Evolutionary conservation across 2,113 vertebrate species (phyloP).

Genomic region (Gymnobelideus leadbeateri): DNA sequence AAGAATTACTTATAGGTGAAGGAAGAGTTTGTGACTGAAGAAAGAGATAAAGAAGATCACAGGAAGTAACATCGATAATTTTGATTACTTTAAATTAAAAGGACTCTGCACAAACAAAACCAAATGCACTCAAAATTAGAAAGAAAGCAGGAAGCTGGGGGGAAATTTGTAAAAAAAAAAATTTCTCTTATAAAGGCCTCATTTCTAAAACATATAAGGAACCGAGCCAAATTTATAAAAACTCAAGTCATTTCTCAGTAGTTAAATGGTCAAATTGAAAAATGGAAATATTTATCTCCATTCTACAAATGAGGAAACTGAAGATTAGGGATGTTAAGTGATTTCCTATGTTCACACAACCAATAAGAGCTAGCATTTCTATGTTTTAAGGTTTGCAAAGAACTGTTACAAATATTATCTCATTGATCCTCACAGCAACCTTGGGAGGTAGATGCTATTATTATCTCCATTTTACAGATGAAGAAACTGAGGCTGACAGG

Average conservation of each 20-base stretch:
- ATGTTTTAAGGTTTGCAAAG: neutral
- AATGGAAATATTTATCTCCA: no score
- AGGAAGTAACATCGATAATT: no score
- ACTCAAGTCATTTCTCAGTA: neutral
- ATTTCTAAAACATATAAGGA: neutral
- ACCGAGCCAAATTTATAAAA: neutral
- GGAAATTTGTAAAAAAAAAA: no score
- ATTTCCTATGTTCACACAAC: neutral
- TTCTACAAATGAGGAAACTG: neutral
- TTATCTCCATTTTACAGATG: neutral
- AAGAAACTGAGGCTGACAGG: neutral
- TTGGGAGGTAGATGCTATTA: neutral
- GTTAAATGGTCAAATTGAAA: neutral
- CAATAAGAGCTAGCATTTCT: neutral
- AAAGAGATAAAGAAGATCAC: no score
- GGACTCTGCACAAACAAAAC: no score
- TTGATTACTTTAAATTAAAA: no score
- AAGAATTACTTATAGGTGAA: neutral
- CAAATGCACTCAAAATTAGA: neutral
- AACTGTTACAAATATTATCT: neutral
- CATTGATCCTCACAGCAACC: neutral
- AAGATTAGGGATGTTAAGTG: neutral
- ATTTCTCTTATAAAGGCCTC: neutral
- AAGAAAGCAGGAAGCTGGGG: neutral
- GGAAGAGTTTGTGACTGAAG: no score